Base-by-base conservation (phyloP, 2,113 vertebrate species). In the Perca flavescens region DNA sequence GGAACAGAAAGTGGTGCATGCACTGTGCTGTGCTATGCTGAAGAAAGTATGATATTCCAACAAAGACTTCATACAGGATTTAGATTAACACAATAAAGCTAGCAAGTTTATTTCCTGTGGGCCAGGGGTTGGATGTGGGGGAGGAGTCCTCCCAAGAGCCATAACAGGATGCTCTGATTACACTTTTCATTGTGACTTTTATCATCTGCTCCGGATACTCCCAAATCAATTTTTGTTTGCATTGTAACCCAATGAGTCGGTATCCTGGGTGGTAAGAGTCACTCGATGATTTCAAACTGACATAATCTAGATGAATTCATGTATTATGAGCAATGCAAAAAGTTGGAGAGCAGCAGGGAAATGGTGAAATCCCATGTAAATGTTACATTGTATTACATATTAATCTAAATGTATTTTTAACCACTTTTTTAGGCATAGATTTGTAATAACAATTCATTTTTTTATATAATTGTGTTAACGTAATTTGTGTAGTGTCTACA, bases 211-310 rank as follows among this genome's bases (percentile, higher is more conserved):
- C 31, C 56, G 46, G 72, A 87, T 82, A 71, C 74, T 87, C 64
- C 74, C 66, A 81, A 85, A 87, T 91, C 2, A 17, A 85, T 88
- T 90, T 88, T 66, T 89, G 72, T 88, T 91, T 89, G 74, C 78
- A 89, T 86, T 81, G 79, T 82, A 85, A 86, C 71, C 82, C 72
- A 79, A 49, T 79, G 84, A 91, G 65, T 56, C 9, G 0, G 57
- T 16, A 0, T 64, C n/a, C 62, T 63, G 21, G 16, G 47, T 71
- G 31, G 49, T 34, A 22, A 69, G 79, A 79, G 61, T 74, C 69
- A 67, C 75, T 62, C 0, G 0, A 66, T 58, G 57, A 79, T 68
- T 87, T 80, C 70, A 85, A 64, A 50, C 28, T 13, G 57, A 83
- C 65, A 66, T 67, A 56, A 81, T 79, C 16, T 40, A 50, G 49